Base-by-base conservation (phyloP, 2,888 invertebrate species). In the Cheilosia soror region DNA sequence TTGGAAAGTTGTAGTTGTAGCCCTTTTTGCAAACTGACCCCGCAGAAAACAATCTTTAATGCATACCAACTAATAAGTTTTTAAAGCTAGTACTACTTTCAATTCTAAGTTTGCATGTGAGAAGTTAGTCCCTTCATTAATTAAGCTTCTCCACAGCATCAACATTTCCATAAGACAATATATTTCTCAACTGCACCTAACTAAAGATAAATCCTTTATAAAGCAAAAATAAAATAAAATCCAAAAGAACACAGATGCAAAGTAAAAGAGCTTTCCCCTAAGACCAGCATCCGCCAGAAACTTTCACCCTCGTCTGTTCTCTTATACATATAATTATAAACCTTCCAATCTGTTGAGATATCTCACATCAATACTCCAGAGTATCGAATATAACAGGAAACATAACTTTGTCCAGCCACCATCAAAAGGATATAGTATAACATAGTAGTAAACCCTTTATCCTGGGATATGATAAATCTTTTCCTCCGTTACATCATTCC, bases 311-410 rank as follows among this genome's bases (percentile, higher is more conserved):
- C 31, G 5, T 6, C 15, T 63, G 53, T 9, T 29, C 27, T 33
- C 25, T n/a, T 15, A 57, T 29, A 37, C 40, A 63, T 58, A n/a
- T n/a, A n/a, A n/a, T 81, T 81, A 68, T 82, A 58, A 75, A 60
- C 42, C 42, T 25, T 78, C 6, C 44, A 65, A 63, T 73, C 79
- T 62, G 33, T 29, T 68, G 55, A 69, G 40, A 75, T 65, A 58
- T 77, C 68, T 33, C 49, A 55, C 68, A 69, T 69, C 57, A 72
- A 68, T 66, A 31, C 71, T 29, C 78, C n/a, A 5, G 20, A 53
- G 75, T 49, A 84, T 84, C 65, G 65, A 71, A 69, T 84, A 69
- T 33, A 60, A 71, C 37, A 84, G 33, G 25, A 37, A 73, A 33
- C 49, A 7, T 37, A 65, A 68, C 37, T 49, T 49, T 40, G 11